Evolutionary conservation across 1,140 invertebrate genomes (phyloP).

Genomic region (Pachyrhynchus sulphureomaculatus): DNA sequence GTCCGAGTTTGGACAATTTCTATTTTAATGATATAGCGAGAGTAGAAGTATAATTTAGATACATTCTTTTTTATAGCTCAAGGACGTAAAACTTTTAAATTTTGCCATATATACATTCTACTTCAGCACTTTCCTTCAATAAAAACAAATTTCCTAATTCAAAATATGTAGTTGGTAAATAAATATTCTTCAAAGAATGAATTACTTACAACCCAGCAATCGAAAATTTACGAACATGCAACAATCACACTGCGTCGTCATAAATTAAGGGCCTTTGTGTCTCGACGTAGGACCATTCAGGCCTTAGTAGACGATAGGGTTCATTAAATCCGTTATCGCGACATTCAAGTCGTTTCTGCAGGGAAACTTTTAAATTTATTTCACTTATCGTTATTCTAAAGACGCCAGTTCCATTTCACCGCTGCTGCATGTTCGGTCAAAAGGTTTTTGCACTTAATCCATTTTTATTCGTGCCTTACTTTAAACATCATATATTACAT

Average conservation of each 20-base stretch:
- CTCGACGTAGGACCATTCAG: constrained; percentile 43
- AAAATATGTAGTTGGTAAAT: too few relatives aligned
- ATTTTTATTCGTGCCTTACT: not conserved
- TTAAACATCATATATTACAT: not conserved
- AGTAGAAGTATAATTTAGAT: too few relatives aligned
- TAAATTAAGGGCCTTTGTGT: constrained; percentile 47
- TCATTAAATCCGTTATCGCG: constrained; percentile 51
- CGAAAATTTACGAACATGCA: constrained; percentile 37
- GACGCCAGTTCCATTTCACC: constrained; percentile 36
- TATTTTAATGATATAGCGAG: too few relatives aligned
- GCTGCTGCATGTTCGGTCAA: constrained; percentile 15
- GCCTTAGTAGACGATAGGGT: constrained; percentile 46
- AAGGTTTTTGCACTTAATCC: constrained; percentile 16
- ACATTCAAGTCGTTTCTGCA: constrained; percentile 44
- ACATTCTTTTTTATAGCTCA: too few relatives aligned
- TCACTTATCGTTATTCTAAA: constrained; percentile 49
- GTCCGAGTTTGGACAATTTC: too few relatives aligned
- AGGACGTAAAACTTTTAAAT: too few relatives aligned
- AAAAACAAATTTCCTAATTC: too few relatives aligned
- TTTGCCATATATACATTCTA: too few relatives aligned
- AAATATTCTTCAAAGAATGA: too few relatives aligned
- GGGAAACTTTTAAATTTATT: constrained; percentile 51
- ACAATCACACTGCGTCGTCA: constrained; percentile 45
- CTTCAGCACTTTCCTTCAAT: too few relatives aligned
- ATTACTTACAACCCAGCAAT: too few relatives aligned